Evolutionary conservation across 2,797 vertebrate species (phyloP), one percentile per base, ranked within the genome.

Genomic region (Manis javanica): DNA sequence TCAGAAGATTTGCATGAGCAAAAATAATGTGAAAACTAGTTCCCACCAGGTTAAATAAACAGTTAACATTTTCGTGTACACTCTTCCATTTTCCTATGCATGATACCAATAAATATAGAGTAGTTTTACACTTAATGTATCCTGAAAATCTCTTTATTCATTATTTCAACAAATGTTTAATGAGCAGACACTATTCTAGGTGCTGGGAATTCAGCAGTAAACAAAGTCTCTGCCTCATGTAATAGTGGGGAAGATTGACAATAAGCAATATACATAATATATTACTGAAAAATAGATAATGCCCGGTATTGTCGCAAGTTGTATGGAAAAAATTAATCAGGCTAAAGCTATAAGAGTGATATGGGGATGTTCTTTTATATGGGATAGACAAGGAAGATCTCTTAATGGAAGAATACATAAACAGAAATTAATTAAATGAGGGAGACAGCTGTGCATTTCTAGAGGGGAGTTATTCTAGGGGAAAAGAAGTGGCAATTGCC

Each of bases 161-260:
- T 74, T 93, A 55, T 72, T 82, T 82, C 55, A 87, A 82, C 74
- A 93, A 89, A 77, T 96, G 68, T 71, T 95, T 91, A 64, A 71
- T 39, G 59, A 84, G 7, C 39, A 78, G 63, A 72, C 78, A 46
- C 34, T 78, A 26, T 94, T 72, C 61, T 87, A 66, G 39, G 64
- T 96, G 57, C 78, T 90, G 53, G 71, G 24, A 87, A 79, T 86
- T 95, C 66, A 85, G 55, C 85, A 66, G 64, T 49, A 46, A 96
- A 69, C 31, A 68, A 68, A 95, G 29, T 55, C 24, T 81, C 24
- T 87, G 29, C 53, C 24, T 96, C 29, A 4, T 94, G 9, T 77
- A 64, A 64, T 68, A 64, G 37, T 89, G 42, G 7, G 19, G 21
- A 13, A 85, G 74, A 90, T 24, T 71, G 71, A 90, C 46, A 91